phyloP scores from a whole-genome alignment of 2,888 invertebrate genomes.

The Ferrisia virgata region DNA sequence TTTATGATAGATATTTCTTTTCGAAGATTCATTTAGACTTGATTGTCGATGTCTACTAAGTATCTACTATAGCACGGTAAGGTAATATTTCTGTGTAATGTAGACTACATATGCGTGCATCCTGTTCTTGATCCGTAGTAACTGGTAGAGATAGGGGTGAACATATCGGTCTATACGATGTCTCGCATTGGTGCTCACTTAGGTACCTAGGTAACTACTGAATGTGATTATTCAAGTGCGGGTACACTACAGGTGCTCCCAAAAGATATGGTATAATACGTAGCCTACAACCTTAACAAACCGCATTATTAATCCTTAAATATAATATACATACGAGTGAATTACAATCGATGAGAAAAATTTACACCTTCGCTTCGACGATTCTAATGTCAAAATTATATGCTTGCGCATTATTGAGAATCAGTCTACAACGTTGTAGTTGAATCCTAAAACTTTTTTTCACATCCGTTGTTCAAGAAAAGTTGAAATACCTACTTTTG shows the following conservation, averaged over 20 bases:
- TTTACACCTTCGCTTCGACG: neutral
- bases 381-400: neutral
- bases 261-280: neutral
- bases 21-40: too few relatives aligned
- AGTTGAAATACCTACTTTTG: neutral
- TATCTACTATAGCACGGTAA: too few relatives aligned
- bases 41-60: too few relatives aligned
- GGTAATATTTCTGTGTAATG: too few relatives aligned
- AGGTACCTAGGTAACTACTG: too few relatives aligned
- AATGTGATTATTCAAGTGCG: neutral
- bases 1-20: too few relatives aligned
- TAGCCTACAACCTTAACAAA: neutral
- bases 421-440: neutral
- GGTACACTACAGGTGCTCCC: neutral
- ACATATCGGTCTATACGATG: neutral
- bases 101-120: too few relatives aligned
- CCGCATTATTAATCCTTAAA: neutral
- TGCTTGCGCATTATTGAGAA: neutral
- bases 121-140: too few relatives aligned
- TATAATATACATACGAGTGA: neutral
- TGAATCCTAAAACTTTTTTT: neutral
- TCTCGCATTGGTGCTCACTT: neutral
- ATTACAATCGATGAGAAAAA: neutral
- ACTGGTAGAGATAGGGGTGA: neutral
- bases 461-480: neutral